A percentile compares a stretch with the other conserved stretches of the same genome.
These are phyloP conservation scores for Eulemur macaco DNA, from an alignment of 2,113 vertebrate species.

Conservation along the genomic window DNA sequence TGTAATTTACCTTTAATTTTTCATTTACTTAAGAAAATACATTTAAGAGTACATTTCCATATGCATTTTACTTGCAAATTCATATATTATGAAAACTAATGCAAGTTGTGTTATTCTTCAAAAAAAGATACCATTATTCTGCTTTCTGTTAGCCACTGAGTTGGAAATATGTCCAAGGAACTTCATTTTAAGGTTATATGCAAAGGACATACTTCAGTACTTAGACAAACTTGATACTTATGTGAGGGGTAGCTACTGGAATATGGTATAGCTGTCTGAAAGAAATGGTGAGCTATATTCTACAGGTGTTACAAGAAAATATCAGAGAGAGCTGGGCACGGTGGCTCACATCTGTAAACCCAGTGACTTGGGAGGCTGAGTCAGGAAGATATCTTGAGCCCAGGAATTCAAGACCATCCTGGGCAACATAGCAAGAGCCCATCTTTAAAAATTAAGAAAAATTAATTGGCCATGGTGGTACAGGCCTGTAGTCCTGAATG, in stretches of 20 bases:
- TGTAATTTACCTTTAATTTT: not conserved
- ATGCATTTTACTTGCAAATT: not conserved
- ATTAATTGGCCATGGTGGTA: too few species aligned
- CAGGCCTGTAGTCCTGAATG: too few species aligned
- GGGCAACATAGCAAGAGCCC: too few species aligned
- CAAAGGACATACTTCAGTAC: not conserved
- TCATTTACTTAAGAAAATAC: constrained; percentile 32
- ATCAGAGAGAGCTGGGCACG: not conserved
- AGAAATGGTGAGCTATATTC: not conserved
- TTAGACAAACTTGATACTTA: not conserved
- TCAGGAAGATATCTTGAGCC: too few species aligned
- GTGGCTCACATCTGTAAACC: not conserved
- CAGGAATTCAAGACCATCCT: too few species aligned
- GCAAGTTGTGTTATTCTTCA: not conserved
- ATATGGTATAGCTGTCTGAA: not conserved
- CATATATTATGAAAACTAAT: not conserved
- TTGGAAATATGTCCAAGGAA: constrained; percentile 15
- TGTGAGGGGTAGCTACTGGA: not conserved
- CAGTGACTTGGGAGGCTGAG: too few species aligned
- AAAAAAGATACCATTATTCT: not conserved
- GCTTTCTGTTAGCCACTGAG: not conserved
- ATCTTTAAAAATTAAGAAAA: too few species aligned
- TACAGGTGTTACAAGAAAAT: not conserved
- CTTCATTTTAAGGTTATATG: not conserved
- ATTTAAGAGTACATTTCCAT: constrained; percentile 8